A percentile compares a stretch with the other conserved stretches of the same genome.
phyloP scores from a whole-genome alignment of 2,888 invertebrate genomes.

The Papilio demoleus region DNA sequence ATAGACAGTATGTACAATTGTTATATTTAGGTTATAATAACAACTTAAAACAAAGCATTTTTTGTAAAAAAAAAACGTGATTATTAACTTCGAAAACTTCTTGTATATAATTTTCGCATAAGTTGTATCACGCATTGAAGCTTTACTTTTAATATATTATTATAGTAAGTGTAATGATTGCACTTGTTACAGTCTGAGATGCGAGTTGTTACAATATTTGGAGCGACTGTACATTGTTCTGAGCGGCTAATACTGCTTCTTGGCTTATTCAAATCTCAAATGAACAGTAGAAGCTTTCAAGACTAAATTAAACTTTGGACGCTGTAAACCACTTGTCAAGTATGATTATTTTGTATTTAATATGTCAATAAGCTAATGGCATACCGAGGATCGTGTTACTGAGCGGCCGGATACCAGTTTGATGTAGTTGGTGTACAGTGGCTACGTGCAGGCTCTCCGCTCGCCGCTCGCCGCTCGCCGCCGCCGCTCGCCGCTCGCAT shows the following conservation, averaged over 20 bases:
- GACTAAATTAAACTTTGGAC: slow-evolving; percentile 49
- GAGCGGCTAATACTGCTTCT: slow-evolving; percentile 5
- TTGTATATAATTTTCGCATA: neutral
- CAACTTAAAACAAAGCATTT: no score
- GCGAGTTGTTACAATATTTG: neutral
- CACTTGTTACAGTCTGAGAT: neutral
- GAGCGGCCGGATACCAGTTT: slow-evolving; percentile 68
- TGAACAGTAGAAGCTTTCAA: slow-evolving; percentile 41
- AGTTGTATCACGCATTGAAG: neutral
- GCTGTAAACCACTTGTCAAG: slow-evolving; percentile 64
- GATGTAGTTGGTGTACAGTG: slow-evolving; percentile 65
- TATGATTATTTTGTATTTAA: slow-evolving; percentile 74
- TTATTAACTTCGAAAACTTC: neutral
- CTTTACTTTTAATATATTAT: no score
- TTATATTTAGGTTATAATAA: no score
- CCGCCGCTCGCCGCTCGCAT: neutral
- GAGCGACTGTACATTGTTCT: neutral
- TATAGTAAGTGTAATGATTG: no score
- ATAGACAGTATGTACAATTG: no score
- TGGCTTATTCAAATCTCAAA: slow-evolving; percentile 25
- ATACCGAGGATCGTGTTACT: slow-evolving; percentile 75
- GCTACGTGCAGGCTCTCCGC: slow-evolving; percentile 65
- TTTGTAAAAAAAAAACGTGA: neutral
- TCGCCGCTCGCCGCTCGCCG: slow-evolving; percentile 59
- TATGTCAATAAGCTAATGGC: slow-evolving; percentile 79